These are phyloP conservation scores for Carpatolechia fugitivella DNA, from an alignment of 2,888 invertebrate species.

Conservation along the genomic window DNA sequence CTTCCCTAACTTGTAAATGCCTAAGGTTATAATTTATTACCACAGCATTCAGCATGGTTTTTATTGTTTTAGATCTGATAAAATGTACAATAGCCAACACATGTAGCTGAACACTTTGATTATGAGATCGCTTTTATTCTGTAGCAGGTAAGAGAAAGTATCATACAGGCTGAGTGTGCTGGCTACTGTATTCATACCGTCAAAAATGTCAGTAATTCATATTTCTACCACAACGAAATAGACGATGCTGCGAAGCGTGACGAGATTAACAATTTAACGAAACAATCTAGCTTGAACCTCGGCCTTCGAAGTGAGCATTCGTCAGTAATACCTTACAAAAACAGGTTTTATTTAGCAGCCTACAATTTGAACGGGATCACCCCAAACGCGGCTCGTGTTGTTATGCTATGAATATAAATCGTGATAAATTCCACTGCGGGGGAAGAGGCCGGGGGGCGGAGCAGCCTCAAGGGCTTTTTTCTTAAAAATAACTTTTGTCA, in stretches of 20 bases:
- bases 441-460: slow-evolving; percentile 41
- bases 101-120: too few relatives aligned
- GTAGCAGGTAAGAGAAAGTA: too few relatives aligned
- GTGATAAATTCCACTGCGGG: slow-evolving; percentile 78
- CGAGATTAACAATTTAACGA: background rate
- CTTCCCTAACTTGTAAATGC: slow-evolving; percentile 36
- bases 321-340: slow-evolving; percentile 21
- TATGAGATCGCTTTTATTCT: too few relatives aligned
- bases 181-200: too few relatives aligned
- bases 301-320: slow-evolving; percentile 7
- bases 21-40: background rate
- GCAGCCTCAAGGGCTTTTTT: slow-evolving; percentile 76
- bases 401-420: slow-evolving; percentile 81
- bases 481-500: slow-evolving; percentile 80
- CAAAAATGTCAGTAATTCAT: too few relatives aligned
- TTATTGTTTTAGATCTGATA: too few relatives aligned
- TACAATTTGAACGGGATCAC: slow-evolving; percentile 68
- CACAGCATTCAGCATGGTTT: background rate
- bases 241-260: background rate
- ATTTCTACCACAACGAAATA: background rate
- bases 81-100: too few relatives aligned
- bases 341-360: slow-evolving; percentile 60
- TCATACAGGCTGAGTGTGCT: too few relatives aligned
- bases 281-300: slow-evolving; percentile 1
- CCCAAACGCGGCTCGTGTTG: slow-evolving; percentile 74